Conservation (phyloP, 1,140 invertebrate genomes). For the Drosophila auraria region DNA sequence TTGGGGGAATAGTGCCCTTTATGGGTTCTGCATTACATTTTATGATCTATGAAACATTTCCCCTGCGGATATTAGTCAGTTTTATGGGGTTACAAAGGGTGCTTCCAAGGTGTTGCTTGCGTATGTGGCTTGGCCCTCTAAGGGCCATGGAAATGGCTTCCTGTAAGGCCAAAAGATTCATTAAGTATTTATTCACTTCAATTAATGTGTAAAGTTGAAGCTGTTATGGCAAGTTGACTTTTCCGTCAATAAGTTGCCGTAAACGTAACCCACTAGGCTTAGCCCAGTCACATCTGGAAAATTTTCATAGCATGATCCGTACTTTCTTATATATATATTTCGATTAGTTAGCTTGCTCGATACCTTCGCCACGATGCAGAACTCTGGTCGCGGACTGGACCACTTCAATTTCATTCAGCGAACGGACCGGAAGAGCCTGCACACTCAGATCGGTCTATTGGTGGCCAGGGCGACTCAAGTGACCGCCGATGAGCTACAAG, state of each 20-base stretch:
- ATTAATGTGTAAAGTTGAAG: too few relatives aligned
- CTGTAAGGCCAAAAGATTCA: too few relatives aligned
- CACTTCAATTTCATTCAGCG: slow-evolving; percentile 68
- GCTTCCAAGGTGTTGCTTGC: neutral
- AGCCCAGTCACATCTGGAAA: slow-evolving; percentile 1
- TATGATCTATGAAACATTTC: slow-evolving; percentile 7
- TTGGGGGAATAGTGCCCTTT: slow-evolving; percentile 12
- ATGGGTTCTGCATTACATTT: neutral
- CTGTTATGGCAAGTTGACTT: neutral
- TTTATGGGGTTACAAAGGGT: slow-evolving; percentile 13
- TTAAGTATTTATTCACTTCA: too few relatives aligned
- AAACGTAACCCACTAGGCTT: neutral
- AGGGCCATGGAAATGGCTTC: neutral
- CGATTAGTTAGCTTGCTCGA: neutral
- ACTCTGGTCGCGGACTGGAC: slow-evolving; percentile 42
- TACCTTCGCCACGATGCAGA: slow-evolving; percentile 46
- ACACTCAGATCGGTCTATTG: slow-evolving; percentile 67
- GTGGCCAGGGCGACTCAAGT: slow-evolving; percentile 63
- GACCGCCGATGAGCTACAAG: slow-evolving; percentile 50
- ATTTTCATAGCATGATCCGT: slow-evolving; percentile 18
- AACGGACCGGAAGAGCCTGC: slow-evolving; percentile 74
- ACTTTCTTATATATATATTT: slow-evolving; percentile 14
- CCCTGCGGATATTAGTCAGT: slow-evolving; percentile 3
- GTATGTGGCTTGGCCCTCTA: neutral
- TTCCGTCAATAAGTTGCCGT: neutral